phyloP scores from a whole-genome alignment of 2,888 invertebrate genomes.

The Ctena decussata region DNA sequence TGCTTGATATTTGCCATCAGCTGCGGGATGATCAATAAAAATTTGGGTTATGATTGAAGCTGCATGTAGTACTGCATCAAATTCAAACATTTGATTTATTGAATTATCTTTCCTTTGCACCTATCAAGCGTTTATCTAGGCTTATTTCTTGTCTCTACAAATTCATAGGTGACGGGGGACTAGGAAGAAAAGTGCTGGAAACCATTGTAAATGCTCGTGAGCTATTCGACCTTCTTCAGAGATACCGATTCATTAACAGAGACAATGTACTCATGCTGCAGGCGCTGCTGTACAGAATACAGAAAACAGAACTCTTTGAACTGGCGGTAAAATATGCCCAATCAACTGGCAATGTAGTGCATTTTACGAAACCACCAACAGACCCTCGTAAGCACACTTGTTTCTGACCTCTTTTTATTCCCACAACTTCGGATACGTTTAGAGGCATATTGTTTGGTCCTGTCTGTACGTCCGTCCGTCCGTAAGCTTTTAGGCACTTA shows the following conservation, averaged over 20 bases:
- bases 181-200: neutral
- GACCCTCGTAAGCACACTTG: neutral
- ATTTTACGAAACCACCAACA: neutral
- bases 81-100: too few relatives aligned
- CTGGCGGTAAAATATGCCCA: neutral
- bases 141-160: too few relatives aligned
- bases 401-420: neutral
- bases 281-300: neutral
- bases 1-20: too few relatives aligned
- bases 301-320: neutral
- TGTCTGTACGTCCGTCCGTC: too few relatives aligned
- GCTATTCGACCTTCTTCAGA: neutral
- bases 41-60: too few relatives aligned
- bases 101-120: too few relatives aligned
- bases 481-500: too few relatives aligned
- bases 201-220: neutral
- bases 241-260: neutral
- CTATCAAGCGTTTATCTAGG: too few relatives aligned
- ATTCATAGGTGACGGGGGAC: slow-evolving; percentile 16
- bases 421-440: neutral
- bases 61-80: too few relatives aligned
- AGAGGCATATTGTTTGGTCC: too few relatives aligned
- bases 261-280: slow-evolving; percentile 17
- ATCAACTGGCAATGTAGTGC: neutral
- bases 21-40: too few relatives aligned